Evolutionary conservation across 2,888 invertebrate genomes (phyloP).

Genomic region (Galeopsomyia nigrocyanea): DNA sequence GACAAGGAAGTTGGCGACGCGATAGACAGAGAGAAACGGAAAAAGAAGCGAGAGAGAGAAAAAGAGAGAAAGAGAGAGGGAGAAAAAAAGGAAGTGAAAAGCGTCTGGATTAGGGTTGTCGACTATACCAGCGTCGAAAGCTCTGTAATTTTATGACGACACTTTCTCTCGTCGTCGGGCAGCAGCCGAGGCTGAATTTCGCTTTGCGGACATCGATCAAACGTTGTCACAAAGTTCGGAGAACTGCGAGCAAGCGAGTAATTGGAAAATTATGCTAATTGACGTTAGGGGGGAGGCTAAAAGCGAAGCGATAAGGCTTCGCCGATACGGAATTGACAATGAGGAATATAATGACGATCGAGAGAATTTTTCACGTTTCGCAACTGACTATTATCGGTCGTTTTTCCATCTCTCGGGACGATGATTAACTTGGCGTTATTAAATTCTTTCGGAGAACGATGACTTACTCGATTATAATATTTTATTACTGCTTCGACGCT

Average conservation of each 20-base stretch:
- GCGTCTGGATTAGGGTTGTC: conserved; percentile 27
- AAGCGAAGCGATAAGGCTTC: conserved; percentile 24
- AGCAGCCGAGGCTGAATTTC: conserved; percentile 7
- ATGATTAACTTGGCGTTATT: too few species aligned
- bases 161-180: neutral
- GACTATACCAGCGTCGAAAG: neutral
- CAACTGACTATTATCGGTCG: too few species aligned
- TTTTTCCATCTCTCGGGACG: too few species aligned
- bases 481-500: too few species aligned
- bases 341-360: neutral
- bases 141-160: conserved; percentile 35
- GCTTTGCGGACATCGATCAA: conserved; percentile 40
- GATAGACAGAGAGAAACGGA: neutral
- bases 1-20: neutral
- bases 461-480: too few species aligned
- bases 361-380: too few species aligned
- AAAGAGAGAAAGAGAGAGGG: too few species aligned
- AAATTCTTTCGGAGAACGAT: too few species aligned
- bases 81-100: conserved; percentile 4
- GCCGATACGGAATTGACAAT: conserved; percentile 34
- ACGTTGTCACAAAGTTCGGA: conserved; percentile 34
- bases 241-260: conserved; percentile 25
- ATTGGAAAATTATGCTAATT: conserved; percentile 47
- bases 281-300: conserved; percentile 22
- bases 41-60: too few species aligned